Evolutionary conservation across 2,888 invertebrate genomes (phyloP), one percentile per base, ranked within the genome.

Genomic region (Drosophila merina): DNA sequence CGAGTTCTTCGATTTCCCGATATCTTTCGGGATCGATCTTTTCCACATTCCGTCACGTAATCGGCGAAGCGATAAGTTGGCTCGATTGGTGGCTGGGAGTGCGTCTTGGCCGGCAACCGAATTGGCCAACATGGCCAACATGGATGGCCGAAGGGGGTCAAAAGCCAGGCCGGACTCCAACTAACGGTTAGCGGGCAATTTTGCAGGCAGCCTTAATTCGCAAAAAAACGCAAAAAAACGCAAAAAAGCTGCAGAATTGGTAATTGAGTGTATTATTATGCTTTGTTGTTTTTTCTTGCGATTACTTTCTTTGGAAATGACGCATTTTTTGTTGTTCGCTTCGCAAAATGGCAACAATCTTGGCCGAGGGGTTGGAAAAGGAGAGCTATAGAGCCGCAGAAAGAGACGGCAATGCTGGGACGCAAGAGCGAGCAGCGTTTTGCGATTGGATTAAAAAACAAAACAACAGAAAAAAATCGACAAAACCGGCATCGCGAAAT

Each of bases 391-490:
- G 28, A 47, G 38, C 5, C 30, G 56, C 26, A 51, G 70, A 86
- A 62, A 57, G 55, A 54, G 52, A 66, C 30, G 62, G 63, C 57
- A 50, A 48, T 14, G 12, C 12, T 40, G 40, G 36, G 72, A 69
- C 70, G 76, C 72, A 72, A 74, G 51, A 73, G 66, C 60, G 57
- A 74, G 60, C 78, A 74, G 66, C 77, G 82, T 75, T 81, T 80
- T 78, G 79, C 88, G 85, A 89, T 89, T 89, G 89, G 89, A 79
- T 79, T 82, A 44, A 44, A n/a, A 50, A 49, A n/a, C 28, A n/a
- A 5, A 36, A 6, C 75, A 73, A 77, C 62, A 51, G 73, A 54
- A 52, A 74, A 72, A 62, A 66, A 57, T 20, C 20, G 20, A 20
- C 20, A 20, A 73, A 76, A 75, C 73, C 77, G 86, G 78, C 74